These are phyloP conservation scores for Trypoxylon attenuatum DNA, from an alignment of 2,888 invertebrate species.

Conservation along the genomic window DNA sequence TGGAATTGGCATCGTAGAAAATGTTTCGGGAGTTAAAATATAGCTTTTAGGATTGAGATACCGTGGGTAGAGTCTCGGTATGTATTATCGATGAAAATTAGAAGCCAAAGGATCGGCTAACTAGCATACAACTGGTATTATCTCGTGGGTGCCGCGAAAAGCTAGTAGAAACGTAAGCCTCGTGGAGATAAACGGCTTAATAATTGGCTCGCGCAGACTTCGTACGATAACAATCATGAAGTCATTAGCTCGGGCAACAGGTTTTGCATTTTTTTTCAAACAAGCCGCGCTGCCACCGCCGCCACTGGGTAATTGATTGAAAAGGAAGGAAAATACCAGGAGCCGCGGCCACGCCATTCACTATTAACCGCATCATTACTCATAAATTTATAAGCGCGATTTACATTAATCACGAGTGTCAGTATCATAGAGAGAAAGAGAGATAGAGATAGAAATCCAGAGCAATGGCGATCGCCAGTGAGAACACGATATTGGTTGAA, in stretches of 20 bases:
- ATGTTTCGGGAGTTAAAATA: too few species aligned
- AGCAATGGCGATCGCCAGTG: too few species aligned
- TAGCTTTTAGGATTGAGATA: too few species aligned
- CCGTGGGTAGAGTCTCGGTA: too few species aligned
- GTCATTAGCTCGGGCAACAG: conserved; percentile 52
- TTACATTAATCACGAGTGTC: conserved; percentile 38
- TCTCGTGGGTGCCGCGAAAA: too few species aligned
- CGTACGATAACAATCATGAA: conserved; percentile 46
- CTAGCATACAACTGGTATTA: too few species aligned
- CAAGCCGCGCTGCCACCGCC: not conserved
- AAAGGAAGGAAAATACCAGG: conserved; percentile 50
- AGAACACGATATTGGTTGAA: not conserved
- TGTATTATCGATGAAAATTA: too few species aligned
- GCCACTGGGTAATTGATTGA: conserved; percentile 45
- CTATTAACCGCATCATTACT: conserved; percentile 51
- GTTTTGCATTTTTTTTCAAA: conserved; percentile 42
- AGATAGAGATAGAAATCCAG: too few species aligned
- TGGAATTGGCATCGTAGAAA: too few species aligned
- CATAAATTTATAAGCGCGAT: conserved; percentile 49
- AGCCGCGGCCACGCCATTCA: conserved; percentile 45
- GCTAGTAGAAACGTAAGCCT: conserved; percentile 14
- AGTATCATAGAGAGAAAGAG: conserved; percentile 15
- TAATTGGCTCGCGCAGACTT: conserved; percentile 38
- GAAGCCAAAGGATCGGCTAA: too few species aligned
- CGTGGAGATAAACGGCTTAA: conserved; percentile 37